Percentiles rank a stretch among this genome's conserved stretches.
Evolutionary conservation across 2,113 vertebrate species (phyloP).

Genomic region (Pedetes capensis): DNA sequence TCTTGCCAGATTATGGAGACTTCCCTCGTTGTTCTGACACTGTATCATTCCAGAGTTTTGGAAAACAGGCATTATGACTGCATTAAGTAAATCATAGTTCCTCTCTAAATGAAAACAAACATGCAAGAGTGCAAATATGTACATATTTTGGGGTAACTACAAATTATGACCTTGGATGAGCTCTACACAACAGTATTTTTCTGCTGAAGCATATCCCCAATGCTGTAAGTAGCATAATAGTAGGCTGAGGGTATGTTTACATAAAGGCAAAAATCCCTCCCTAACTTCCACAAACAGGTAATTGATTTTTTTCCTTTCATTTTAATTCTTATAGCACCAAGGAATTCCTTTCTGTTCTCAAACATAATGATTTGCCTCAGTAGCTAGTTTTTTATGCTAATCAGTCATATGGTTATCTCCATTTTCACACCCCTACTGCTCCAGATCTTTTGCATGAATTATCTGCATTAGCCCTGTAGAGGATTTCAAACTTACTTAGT

Average conservation of each 20-base stretch:
- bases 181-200: background rate
- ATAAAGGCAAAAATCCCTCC: slow-evolving; percentile 21
- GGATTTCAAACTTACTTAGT: slow-evolving; percentile 45
- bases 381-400: slow-evolving; percentile 71
- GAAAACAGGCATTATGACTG: background rate
- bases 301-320: slow-evolving; percentile 29
- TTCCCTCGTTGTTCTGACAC: slow-evolving; percentile 19
- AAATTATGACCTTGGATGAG: slow-evolving; percentile 29
- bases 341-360: slow-evolving; percentile 52
- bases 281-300: slow-evolving; percentile 26
- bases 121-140: background rate
- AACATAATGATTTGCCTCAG: slow-evolving; percentile 59
- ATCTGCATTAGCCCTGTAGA: slow-evolving; percentile 27
- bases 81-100: slow-evolving; percentile 32
- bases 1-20: background rate
- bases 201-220: background rate
- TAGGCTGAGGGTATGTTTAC: background rate
- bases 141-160: background rate
- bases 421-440: slow-evolving; percentile 40
- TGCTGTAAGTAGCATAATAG: background rate
- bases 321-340: slow-evolving; percentile 38
- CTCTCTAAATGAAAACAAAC: background rate
- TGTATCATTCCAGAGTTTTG: background rate
- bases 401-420: slow-evolving; percentile 55
- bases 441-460: slow-evolving; percentile 57